Evolutionary conservation across 2,797 vertebrate genomes (phyloP).

Genomic region (Silurus lanzhouensis): DNA sequence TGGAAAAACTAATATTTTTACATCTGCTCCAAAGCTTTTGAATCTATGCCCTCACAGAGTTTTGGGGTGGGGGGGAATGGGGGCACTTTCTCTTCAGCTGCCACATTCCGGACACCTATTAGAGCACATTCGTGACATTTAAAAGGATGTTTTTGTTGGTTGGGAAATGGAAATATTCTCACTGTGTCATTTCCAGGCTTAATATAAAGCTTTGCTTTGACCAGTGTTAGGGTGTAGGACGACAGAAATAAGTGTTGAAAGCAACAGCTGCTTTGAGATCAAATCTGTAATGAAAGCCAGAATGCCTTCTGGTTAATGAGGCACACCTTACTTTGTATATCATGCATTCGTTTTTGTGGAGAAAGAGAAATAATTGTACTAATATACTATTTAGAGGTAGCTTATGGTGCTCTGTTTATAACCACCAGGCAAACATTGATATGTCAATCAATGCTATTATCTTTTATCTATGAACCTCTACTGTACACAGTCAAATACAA

Average conservation of each 20-base stretch:
- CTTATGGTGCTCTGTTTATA: not conserved
- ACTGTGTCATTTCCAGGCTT: constrained; percentile 22
- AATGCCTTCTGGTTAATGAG: constrained; percentile 1
- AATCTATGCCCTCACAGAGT: constrained; percentile 15
- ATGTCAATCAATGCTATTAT: not conserved
- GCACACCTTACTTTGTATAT: not conserved
- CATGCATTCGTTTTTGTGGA: not conserved
- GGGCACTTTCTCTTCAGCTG: constrained; percentile 33
- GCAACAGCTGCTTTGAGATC: constrained; percentile 11
- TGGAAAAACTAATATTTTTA: constrained; percentile 43
- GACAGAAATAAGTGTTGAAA: constrained; percentile 7
- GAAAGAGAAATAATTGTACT: not conserved
- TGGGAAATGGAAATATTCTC: constrained; percentile 20
- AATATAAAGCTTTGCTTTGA: constrained; percentile 28
- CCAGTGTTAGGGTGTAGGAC: constrained; percentile 8
- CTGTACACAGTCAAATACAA: no score
- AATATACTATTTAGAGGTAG: not conserved
- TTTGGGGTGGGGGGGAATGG: not conserved
- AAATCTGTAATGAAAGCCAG: not conserved
- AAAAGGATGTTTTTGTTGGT: constrained; percentile 47
- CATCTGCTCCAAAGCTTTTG: constrained; percentile 47
- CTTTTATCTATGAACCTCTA: not conserved
- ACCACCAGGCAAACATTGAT: not conserved
- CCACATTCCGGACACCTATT: constrained; percentile 31
- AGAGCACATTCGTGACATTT: constrained; percentile 47